Evolutionary conservation across 2,113 vertebrate species (phyloP).

Genomic region (Chloropsis hardwickii): DNA sequence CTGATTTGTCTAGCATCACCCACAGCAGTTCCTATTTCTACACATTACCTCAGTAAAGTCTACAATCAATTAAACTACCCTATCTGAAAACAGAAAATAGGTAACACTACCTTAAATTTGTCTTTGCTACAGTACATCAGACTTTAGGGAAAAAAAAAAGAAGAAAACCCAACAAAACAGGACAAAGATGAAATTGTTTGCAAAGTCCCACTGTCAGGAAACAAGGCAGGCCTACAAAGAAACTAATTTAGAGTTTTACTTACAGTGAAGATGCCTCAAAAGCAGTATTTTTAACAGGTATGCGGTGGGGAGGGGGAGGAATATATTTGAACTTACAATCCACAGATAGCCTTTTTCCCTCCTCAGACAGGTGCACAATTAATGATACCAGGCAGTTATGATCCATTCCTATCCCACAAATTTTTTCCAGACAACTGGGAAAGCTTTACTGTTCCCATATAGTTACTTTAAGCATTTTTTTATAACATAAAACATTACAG

Average conservation of each 20-base stretch:
- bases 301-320: rapidly evolving
- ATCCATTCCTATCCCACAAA: not conserved
- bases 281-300: not conserved
- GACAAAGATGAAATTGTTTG: not conserved
- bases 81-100: not conserved
- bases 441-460: not conserved
- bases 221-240: not conserved
- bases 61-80: not conserved
- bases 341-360: not conserved
- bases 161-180: not conserved
- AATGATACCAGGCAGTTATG: not conserved
- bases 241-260: not conserved
- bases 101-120: not conserved
- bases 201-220: not conserved
- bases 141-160: not conserved
- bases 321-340: not conserved
- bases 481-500: not conserved
- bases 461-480: not conserved
- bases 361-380: not conserved
- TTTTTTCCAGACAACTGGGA: not conserved
- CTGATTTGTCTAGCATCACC: not conserved
- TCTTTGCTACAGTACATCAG: not conserved
- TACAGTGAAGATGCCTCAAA: not conserved
- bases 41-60: not conserved
- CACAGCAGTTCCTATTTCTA: not conserved